A percentile compares a stretch with the other conserved stretches of the same genome.
Conservation (phyloP, 2,113 vertebrate species). For the Eretmochelys imbricata region DNA sequence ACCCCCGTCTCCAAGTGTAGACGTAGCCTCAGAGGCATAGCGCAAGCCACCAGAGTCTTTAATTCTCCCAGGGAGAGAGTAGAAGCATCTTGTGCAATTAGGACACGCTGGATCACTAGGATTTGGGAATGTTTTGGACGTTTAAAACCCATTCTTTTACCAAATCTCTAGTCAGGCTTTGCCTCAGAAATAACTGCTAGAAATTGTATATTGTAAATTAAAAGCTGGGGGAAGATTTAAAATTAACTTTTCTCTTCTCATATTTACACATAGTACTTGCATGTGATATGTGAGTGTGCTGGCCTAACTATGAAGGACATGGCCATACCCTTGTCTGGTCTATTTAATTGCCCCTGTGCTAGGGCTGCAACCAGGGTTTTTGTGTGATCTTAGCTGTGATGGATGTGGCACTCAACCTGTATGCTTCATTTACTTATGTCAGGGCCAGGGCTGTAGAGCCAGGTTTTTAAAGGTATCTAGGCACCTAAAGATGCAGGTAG, state of each 20-base stretch:
- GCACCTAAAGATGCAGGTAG: not conserved
- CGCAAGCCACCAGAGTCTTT: not conserved
- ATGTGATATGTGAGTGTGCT: not conserved
- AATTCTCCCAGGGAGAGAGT: not conserved
- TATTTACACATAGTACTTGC: not conserved
- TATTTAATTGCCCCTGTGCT: not conserved
- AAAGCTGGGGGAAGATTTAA: not conserved
- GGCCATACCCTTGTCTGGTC: not conserved
- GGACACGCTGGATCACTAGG: not conserved
- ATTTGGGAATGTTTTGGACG: not conserved
- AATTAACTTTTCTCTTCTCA: not conserved
- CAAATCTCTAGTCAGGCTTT: not conserved
- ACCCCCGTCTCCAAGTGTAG: too few species aligned
- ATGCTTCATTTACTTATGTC: not conserved
- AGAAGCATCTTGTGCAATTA: not conserved
- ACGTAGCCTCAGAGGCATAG: too few species aligned
- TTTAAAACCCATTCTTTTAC: not conserved
- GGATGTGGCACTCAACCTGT: not conserved
- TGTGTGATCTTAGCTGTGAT: not conserved
- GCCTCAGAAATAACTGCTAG: not conserved
- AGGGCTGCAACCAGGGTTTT: not conserved
- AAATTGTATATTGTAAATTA: not conserved
- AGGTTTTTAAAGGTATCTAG: not conserved
- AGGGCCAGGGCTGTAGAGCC: not conserved
- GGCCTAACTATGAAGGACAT: not conserved